Base-by-base conservation (phyloP, 2,888 invertebrate genomes). In the Helicoverpa assulta region DNA sequence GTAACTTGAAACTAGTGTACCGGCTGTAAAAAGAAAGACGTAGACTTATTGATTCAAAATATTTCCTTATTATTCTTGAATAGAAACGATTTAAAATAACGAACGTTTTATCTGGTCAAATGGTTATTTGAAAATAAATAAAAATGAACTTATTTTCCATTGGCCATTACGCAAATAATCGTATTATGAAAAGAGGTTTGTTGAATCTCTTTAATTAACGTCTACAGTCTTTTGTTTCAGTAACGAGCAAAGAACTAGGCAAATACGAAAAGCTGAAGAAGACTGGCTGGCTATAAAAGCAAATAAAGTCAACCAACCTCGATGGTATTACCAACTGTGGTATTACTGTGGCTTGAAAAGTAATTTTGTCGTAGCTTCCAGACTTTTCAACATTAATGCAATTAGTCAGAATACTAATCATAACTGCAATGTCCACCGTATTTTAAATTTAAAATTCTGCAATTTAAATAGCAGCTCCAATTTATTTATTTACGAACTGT, bases 191-290 rank as follows among this genome's bases (percentile, higher is more conserved):
- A 50, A 14, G 14, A 33, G 40, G 59, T 64, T 74, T 61, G 21
- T 58, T 29, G 12, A 63, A 70, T 50, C 53, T 52, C 63, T 63
- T 66, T 72, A 67, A 76, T 80, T 67, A 72, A 59, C 37, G 64
- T 60, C 65, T n/a, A 18, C 66, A 55, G 58, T 61, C 68, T 71
- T 74, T 78, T 80, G 69, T 79, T 72, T 56, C 43, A 72, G 61
- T 76, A 76, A 76, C 53, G 70, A 78, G 72, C 70, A 74, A 50
- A 60, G 70, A 63, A 53, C 57, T 76, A 64, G 60, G 69, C 67
- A 73, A 81, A 70, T 73, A 73, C 69, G 43, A 59, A 53, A 69
- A 70, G 56, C 50, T 19, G 16, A 12, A 47, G 40, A 57, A 64
- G 14, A 47, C 65, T 53, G 21, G 33, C 52, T 51, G 43, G n/a